A percentile compares a stretch with the other conserved stretches of the same genome.
Evolutionary conservation across 2,888 invertebrate species (phyloP).

Genomic region (Ametastegia equiseti): DNA sequence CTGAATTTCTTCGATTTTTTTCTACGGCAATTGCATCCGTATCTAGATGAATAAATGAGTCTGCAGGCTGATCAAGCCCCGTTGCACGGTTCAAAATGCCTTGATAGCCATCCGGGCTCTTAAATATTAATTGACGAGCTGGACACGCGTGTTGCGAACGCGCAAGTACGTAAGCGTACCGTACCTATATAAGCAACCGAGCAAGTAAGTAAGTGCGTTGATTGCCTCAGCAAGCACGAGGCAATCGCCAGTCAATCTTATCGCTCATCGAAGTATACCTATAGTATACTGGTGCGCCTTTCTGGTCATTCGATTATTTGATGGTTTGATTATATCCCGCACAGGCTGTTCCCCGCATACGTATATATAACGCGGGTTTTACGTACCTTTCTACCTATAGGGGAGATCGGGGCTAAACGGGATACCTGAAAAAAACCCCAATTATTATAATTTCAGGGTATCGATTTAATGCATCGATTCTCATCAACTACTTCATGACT

Average conservation of each 20-base stretch:
- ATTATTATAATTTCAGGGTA: too few relatives aligned
- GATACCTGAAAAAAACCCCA: too few relatives aligned
- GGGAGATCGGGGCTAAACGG: too few relatives aligned
- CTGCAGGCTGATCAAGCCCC: too few relatives aligned
- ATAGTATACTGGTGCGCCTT: neutral
- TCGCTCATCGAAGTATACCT: neutral
- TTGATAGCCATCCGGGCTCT: neutral
- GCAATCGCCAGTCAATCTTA: neutral
- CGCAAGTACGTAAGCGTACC: neutral
- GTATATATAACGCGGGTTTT: too few relatives aligned
- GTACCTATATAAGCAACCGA: neutral
- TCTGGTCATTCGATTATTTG: neutral
- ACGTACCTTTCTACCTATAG: too few relatives aligned
- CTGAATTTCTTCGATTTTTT: neutral
- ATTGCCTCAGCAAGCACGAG: neutral
- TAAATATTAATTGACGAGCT: neutral
- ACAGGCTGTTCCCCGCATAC: too few relatives aligned
- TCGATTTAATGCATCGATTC: too few relatives aligned
- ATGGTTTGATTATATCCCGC: neutral
- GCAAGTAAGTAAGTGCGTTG: neutral
- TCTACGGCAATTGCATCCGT: neutral
- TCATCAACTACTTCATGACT: too few relatives aligned
- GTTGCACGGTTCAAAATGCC: neutral
- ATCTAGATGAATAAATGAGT: neutral
- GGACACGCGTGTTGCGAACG: neutral